Evolutionary conservation across 2,113 vertebrate genomes (phyloP).

Genomic region (Cryptomyrus ogoouensis): DNA sequence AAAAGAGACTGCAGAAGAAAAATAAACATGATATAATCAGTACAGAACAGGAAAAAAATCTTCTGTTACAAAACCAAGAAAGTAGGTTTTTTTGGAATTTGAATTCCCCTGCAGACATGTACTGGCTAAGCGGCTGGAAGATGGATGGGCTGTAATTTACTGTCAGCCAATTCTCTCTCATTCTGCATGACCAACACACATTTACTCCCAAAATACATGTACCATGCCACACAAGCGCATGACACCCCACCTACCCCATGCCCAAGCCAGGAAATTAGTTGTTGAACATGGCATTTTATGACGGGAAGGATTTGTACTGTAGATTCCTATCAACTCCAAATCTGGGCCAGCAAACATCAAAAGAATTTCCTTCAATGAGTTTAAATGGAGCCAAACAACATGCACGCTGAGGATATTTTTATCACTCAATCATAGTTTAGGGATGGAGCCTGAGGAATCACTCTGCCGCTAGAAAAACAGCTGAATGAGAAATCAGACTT

Average conservation of each 20-base stretch:
- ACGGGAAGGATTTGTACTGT: constrained; percentile 41
- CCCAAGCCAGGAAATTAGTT: constrained; percentile 6
- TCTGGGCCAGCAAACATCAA: constrained; percentile 49
- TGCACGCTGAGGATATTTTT: neutral
- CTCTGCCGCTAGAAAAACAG: neutral
- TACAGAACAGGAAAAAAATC: neutral
- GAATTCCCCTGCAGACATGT: neutral
- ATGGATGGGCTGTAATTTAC: neutral
- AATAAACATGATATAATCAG: neutral
- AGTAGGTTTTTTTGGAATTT: neutral
- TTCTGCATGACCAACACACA: neutral
- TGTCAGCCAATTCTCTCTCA: neutral
- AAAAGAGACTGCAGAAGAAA: neutral
- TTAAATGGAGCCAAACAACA: constrained; percentile 9
- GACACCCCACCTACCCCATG: neutral
- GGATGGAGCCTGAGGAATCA: constrained; percentile 20
- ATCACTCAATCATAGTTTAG: constrained; percentile 12
- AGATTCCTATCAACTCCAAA: constrained; percentile 49
- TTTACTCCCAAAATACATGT: neutral
- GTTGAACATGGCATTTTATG: constrained; percentile 49
- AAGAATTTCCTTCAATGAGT: constrained; percentile 31
- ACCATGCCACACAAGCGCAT: neutral
- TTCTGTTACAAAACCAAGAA: neutral
- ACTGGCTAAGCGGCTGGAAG: neutral
- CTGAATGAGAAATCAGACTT: neutral